Base-by-base conservation (phyloP, 2,888 invertebrate species). In the Drosophila trichaetosa region DNA sequence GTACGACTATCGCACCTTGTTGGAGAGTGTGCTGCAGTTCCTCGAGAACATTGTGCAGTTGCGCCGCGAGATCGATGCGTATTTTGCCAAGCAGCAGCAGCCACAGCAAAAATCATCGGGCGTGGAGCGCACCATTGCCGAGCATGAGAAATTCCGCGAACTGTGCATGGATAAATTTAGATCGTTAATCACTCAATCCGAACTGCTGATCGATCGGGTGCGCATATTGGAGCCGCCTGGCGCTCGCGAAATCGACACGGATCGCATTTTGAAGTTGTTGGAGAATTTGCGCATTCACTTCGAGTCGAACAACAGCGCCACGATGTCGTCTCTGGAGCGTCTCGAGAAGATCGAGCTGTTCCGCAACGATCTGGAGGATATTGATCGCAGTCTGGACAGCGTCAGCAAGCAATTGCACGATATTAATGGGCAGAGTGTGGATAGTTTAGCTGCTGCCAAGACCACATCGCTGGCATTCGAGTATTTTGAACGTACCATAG, bases 401-500 rank as follows among this genome's bases (percentile, higher is more conserved):
- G 93, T 96, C 69, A 94, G 94, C 79, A 93, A 94, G 59, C 96
- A 96, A 90, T 92, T 96, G 82, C 93, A 94, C 74, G 94, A 94
- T 67, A 94, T 95, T 79, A 94, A 95, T 84, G 95, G 95, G 64
- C 95, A 96, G 92, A 96, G 95, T 92, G 96, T 96, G 36, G 96
- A 96, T 90, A 96, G 96, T 78, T 93, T 96, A 79, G 94, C 95
- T 10, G 95, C 95, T 42, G 96, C 96, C 10, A 95, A 95, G 91
- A 95, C 96, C 61, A 95, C 96, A 52, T 95, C 96, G 8, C 93
- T 95, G 79, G 95, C 96, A 38, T 97, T 97, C 91, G 94, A 94
- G 73, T 95, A 96, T 87, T 96, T 97, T 91, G 96, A 97, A 93
- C 95, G 95, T 92, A 96, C 96, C 61, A 95, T 97, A 79, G 95